Base-by-base conservation (phyloP, 2,888 invertebrate genomes). In the Argyresthia goedartella region DNA sequence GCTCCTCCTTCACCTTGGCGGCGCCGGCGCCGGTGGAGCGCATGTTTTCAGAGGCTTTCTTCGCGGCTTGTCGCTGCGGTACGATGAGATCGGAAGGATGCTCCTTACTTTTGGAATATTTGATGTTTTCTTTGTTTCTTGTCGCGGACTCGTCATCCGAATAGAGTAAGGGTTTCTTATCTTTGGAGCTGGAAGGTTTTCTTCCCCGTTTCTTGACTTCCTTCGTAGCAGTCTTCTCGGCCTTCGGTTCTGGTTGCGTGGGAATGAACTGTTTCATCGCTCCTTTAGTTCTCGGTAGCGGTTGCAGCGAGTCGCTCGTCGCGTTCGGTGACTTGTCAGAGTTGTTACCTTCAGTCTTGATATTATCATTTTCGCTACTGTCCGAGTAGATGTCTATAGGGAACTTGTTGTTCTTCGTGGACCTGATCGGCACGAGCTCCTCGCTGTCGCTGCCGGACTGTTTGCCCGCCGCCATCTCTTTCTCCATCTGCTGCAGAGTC, bases 11-110 rank as follows among this genome's bases (percentile, higher is more conserved):
- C n/a, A n/a, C n/a, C n/a, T n/a, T n/a, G n/a, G n/a, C n/a, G n/a
- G n/a, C n/a, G 57, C 87, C 76, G 6, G 77, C 81, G 59, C 89
- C 91, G 48, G 90, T 92, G 15, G 90, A 91, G 55, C 90, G 92
- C 90, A 96, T 92, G 67, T 94, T 95, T 75, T 96, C 95, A 1
- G 94, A 93, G 0, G 96, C 96, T 69, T 95, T 96, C 72, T 95
- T 96, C 33, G 96, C 96, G 34, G 96, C 96, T 77, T 95, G 94
- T 51, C 96, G 87, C 70, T 96, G 96, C 1, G 96, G 96, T 44
- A 96, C 96, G 58, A 96, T 95, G 51, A 95, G 86, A 76, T 95
- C 94, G 1, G 94, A 91, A n/a, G 93, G 91, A 62, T 89, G 82
- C 54, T 89, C 88, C 61, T 88, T 89, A 62, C 79, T 77, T 60